Conservation (phyloP, 2,797 vertebrate genomes). For the Galaxias olidus region DNA sequence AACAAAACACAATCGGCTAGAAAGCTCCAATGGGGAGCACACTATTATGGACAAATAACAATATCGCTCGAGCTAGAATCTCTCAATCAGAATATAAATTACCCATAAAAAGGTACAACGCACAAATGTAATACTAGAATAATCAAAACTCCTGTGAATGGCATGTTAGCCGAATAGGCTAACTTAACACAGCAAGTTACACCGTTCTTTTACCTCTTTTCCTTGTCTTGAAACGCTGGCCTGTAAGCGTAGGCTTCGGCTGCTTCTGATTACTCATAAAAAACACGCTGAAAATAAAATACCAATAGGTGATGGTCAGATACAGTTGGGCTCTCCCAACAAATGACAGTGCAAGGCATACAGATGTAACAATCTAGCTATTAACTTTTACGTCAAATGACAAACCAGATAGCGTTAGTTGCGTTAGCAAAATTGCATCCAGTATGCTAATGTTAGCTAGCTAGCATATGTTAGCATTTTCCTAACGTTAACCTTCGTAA, state of each 20-base stretch:
- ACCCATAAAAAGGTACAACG: not conserved
- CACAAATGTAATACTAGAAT: not conserved
- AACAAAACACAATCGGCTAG: no score
- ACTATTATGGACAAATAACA: no score
- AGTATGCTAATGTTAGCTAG: not conserved
- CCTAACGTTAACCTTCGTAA: not conserved
- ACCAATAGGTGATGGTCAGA: not conserved
- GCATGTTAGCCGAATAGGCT: not conserved
- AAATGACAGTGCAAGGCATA: no score
- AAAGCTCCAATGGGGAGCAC: no score
- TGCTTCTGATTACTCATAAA: constrained; percentile 98
- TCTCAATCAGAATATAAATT: no score
- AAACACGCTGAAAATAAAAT: constrained; percentile 77
- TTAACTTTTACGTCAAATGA: not conserved
- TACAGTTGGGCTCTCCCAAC: not conserved
- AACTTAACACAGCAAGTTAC: not conserved
- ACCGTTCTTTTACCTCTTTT: constrained; percentile 81
- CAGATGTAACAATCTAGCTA: not conserved
- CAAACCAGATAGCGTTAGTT: not conserved
- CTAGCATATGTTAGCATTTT: no score
- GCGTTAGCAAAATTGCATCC: not conserved
- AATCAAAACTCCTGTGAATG: not conserved
- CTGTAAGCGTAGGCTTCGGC: constrained; percentile 94
- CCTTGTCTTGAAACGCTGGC: constrained; percentile 93
- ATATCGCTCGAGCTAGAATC: no score